phyloP scores from a whole-genome alignment of 2,888 invertebrate species.

The Ophioninae sp. region DNA sequence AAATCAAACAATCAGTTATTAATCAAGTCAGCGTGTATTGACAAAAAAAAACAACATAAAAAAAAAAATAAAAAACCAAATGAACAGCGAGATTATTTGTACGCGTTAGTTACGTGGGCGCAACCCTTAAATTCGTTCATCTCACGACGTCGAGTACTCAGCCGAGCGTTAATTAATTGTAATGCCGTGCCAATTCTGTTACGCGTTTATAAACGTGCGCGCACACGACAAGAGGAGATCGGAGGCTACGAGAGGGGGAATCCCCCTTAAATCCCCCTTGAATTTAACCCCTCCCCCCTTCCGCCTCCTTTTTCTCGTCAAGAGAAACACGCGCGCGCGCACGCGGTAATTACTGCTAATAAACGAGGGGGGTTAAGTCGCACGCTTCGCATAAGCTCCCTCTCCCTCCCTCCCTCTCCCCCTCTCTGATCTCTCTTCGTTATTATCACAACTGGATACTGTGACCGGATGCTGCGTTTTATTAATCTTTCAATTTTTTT shows the following conservation, averaged over 20 bases:
- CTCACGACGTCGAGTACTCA: slow-evolving; percentile 48
- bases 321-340: slow-evolving; percentile 63
- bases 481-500: slow-evolving; percentile 16
- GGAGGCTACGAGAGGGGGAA: slow-evolving; percentile 39
- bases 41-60: background rate
- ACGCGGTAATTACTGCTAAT: slow-evolving; percentile 72
- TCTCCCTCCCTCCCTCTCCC: slow-evolving; percentile 20
- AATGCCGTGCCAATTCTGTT: slow-evolving; percentile 70
- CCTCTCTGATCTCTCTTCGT: slow-evolving; percentile 19
- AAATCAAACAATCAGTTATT: background rate
- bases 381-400: slow-evolving; percentile 31
- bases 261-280: slow-evolving; percentile 11
- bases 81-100: background rate
- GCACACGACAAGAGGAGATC: slow-evolving; percentile 19
- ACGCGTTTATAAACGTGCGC: slow-evolving; percentile 63
- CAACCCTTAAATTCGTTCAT: slow-evolving; percentile 62
- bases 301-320: slow-evolving; percentile 43
- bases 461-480: slow-evolving; percentile 39
- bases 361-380: slow-evolving; percentile 66
- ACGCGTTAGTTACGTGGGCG: slow-evolving; percentile 33
- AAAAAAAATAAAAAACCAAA: background rate
- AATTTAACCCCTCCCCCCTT: slow-evolving; percentile 7
- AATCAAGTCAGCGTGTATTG: background rate
- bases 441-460: slow-evolving; percentile 37
- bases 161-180: slow-evolving; percentile 72